Base-by-base conservation (phyloP, 2,113 vertebrate species). In the Aldabrachelys gigantea region DNA sequence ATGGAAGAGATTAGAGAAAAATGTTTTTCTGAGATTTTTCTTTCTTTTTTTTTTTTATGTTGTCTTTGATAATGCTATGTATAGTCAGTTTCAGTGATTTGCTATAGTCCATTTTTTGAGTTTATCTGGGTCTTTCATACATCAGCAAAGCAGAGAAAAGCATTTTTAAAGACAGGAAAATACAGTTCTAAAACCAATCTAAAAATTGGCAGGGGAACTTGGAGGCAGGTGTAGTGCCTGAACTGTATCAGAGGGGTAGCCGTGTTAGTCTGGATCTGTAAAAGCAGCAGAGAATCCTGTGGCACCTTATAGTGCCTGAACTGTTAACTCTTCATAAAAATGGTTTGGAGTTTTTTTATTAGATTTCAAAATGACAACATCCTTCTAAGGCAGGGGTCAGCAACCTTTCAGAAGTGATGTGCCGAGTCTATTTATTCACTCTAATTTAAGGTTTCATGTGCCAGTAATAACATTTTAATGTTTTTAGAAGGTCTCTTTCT, bases 191-290 rank as follows among this genome's bases (percentile, higher is more conserved):
- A 4, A 4, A 78, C 87, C 84, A 76, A 10, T 69, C 31, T 52
- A 84, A 88, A 93, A 72, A 24, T 27, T 88, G 75, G 22, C 87
- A 81, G 94, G 44, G 89, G 94, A 93, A 65, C n/a, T 82, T 6
- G 95, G 83, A 89, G 89, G 44, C 44, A 89, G 29, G 19, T 62
- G 14, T 14, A 80, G 65, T 91, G 78, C 41, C 53, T 93, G 88
- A 94, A 79, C 31, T 89, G 52, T 84, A n/a, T n/a, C n/a, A n/a
- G n/a, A n/a, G n/a, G n/a, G n/a, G n/a, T n/a, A n/a, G n/a, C n/a
- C n/a, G n/a, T n/a, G n/a, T n/a, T n/a, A n/a, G n/a, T n/a, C n/a
- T n/a, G n/a, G n/a, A n/a, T n/a, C n/a, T n/a, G n/a, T n/a, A n/a
- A n/a, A n/a, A n/a, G n/a, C n/a, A n/a, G n/a, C n/a, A n/a, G n/a